Percentiles rank a stretch among this genome's conserved stretches.
Evolutionary conservation across 2,888 invertebrate species (phyloP).

Genomic region (Corythucha ciliata): DNA sequence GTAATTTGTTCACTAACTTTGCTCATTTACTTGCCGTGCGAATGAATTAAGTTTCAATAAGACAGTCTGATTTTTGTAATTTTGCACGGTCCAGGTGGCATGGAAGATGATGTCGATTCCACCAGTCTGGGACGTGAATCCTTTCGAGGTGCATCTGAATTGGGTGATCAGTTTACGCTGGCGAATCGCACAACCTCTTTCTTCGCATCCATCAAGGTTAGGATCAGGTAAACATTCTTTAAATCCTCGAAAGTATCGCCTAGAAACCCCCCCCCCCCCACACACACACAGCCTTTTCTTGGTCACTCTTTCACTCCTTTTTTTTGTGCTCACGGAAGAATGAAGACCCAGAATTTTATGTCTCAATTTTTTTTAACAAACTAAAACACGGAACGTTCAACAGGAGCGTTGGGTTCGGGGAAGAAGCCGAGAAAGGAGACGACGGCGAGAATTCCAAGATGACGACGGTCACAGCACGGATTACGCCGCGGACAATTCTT

Average conservation of each 20-base stretch:
- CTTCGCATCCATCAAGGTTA: constrained; percentile 66
- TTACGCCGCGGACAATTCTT: constrained; percentile 72
- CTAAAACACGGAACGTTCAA: not conserved
- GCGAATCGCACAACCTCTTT: constrained; percentile 48
- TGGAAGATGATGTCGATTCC: no score
- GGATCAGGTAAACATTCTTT: not conserved
- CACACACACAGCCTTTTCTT: not conserved
- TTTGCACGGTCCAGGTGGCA: no score
- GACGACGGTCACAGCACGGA: constrained; percentile 47
- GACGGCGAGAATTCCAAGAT: constrained; percentile 39
- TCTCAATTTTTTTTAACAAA: not conserved
- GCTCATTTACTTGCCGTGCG: no score
- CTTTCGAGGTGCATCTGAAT: constrained; percentile 72
- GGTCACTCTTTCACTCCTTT: not conserved
- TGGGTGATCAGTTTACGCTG: constrained; percentile 47
- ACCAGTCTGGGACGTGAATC: no score
- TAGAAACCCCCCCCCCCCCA: not conserved
- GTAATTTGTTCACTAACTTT: no score
- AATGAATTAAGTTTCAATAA: no score
- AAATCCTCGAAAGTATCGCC: not conserved
- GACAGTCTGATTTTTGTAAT: no score
- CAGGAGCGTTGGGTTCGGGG: constrained; percentile 71
- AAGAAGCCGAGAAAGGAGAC: constrained; percentile 47
- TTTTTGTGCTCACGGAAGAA: not conserved
- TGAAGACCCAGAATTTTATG: not conserved